These are phyloP conservation scores for Meloidogyne exigua DNA, from an alignment of 1,140 invertebrate species.

Conservation along the genomic window DNA sequence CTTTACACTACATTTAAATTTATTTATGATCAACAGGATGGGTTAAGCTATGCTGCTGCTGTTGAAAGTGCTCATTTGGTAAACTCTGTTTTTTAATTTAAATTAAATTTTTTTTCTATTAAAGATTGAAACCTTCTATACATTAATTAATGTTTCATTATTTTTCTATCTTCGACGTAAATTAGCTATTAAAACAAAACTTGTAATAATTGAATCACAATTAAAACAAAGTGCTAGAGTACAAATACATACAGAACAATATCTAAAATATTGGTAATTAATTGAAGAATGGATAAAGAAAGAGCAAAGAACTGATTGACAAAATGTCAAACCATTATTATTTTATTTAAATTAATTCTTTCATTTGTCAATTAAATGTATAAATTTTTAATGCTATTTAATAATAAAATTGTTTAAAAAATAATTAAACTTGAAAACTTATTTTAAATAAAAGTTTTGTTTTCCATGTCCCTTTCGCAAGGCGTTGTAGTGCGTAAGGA, in stretches of 20 bases:
- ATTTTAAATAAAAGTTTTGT: no score
- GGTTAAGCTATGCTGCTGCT: neutral
- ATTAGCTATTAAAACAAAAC: neutral
- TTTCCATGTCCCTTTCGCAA: neutral
- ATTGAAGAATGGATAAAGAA: no score
- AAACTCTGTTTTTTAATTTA: no score
- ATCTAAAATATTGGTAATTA: neutral
- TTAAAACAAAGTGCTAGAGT: neutral
- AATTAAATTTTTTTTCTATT: no score
- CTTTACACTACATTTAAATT: neutral
- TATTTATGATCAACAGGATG: neutral
- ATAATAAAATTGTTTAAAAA: no score
- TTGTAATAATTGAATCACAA: neutral
- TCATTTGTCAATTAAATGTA: no score
- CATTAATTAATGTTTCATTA: neutral
- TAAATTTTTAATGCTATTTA: no score
- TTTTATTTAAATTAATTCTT: no score
- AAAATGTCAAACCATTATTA: no score
- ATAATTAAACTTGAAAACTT: no score
- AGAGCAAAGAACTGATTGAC: no score
- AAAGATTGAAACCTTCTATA: neutral
- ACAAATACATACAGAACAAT: neutral
- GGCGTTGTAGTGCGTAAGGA: neutral
- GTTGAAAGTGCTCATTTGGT: conserved; percentile 3
- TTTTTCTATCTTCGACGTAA: neutral